Evolutionary conservation across 2,797 vertebrate genomes (phyloP).

Genomic region (Peromyscus aztecus): DNA sequence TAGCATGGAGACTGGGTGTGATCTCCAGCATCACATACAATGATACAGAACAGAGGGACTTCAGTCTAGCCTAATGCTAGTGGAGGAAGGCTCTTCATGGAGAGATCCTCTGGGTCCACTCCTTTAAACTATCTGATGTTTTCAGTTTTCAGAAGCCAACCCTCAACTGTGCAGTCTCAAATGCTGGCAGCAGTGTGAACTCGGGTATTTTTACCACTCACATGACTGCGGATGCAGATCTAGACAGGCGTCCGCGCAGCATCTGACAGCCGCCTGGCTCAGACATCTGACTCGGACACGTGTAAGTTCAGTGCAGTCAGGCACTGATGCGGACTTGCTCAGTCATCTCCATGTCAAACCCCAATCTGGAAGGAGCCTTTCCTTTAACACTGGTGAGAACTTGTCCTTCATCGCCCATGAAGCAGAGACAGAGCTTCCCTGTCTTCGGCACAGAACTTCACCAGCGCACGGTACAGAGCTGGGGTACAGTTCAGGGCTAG

Average conservation of each 20-base stretch:
- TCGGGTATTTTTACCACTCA: constrained; percentile 73
- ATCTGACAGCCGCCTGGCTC: constrained; percentile 51
- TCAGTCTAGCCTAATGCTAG: neutral
- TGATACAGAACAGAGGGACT: neutral
- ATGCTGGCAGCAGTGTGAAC: constrained; percentile 28
- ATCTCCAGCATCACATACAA: neutral
- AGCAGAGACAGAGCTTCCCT: neutral
- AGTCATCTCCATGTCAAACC: neutral
- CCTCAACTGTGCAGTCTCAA: neutral
- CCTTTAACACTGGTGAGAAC: constrained; percentile 24
- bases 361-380: neutral
- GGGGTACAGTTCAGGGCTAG: neutral
- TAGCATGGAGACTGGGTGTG: too few species aligned
- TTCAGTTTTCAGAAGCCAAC: neutral
- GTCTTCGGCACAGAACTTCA: neutral
- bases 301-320: neutral
- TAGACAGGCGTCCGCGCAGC: constrained; percentile 22
- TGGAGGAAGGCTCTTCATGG: neutral
- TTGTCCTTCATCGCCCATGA: neutral
- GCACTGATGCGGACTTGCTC: constrained; percentile 32
- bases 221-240: constrained; percentile 26
- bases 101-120: neutral
- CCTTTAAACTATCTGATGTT: neutral
- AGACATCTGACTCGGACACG: constrained; percentile 54
- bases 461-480: neutral